phyloP scores from a whole-genome alignment of 2,797 vertebrate genomes.

The Scolopax bukidnonensis region DNA sequence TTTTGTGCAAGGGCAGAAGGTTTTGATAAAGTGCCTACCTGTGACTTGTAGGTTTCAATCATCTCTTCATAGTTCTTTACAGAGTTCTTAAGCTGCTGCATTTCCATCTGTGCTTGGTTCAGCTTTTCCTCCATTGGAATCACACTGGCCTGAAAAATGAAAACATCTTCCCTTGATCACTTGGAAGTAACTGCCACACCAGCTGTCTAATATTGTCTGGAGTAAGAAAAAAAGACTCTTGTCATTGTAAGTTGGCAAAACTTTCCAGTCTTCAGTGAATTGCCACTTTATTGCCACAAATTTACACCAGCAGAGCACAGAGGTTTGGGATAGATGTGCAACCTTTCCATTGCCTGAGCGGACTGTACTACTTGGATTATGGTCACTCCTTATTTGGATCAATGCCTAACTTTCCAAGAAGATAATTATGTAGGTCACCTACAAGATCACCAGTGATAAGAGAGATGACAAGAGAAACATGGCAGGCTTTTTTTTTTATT shows the following conservation, averaged over 20 bases:
- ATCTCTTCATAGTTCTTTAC: conserved; percentile 87
- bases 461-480: background rate
- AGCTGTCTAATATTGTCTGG: background rate
- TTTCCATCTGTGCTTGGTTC: conserved; percentile 82
- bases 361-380: background rate
- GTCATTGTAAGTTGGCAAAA: background rate
- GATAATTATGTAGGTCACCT: background rate
- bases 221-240: background rate
- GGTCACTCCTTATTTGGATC: background rate
- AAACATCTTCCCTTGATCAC: background rate
- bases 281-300: background rate
- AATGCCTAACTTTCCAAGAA: background rate
- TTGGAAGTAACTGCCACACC: background rate
- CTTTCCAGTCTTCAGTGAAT: background rate
- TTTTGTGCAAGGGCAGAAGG: background rate
- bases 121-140: conserved; percentile 86
- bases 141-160: conserved; percentile 77
- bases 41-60: conserved; percentile 88
- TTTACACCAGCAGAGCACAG: background rate
- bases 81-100: conserved; percentile 88
- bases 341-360: background rate
- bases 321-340: background rate
- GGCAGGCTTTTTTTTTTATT: background rate
- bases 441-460: background rate
- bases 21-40: conserved; percentile 81